A percentile compares a stretch with the other conserved stretches of the same genome.
Evolutionary conservation across 2,888 invertebrate genomes (phyloP).

Genomic region (Nowickia ferox): DNA sequence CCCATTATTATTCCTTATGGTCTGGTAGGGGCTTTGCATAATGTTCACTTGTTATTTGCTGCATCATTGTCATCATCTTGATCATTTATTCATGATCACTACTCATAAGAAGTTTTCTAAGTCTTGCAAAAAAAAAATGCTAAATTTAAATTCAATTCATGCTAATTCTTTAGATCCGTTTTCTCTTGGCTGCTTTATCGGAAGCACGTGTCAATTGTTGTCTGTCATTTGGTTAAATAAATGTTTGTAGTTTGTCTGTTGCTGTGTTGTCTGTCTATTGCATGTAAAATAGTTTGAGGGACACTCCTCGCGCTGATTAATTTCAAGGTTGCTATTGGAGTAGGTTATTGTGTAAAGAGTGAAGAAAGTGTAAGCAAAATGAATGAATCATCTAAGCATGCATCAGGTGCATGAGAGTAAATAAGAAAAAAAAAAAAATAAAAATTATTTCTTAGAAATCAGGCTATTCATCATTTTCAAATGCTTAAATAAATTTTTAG

Average conservation of each 20-base stretch:
- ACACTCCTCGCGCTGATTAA: background rate
- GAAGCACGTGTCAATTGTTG: conserved; percentile 81
- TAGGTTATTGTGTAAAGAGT: conserved; percentile 67
- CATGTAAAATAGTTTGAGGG: background rate
- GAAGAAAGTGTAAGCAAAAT: background rate
- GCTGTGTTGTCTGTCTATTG: conserved; percentile 18
- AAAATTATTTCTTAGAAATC: no score
- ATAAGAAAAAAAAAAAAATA: background rate
- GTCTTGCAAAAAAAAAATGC: no score
- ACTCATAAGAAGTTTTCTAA: conserved; percentile 28
- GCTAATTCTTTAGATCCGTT: conserved; percentile 57
- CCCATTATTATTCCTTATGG: conserved; percentile 23
- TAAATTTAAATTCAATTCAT: conserved; percentile 62
- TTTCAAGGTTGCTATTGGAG: conserved; percentile 52
- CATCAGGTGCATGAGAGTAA: background rate
- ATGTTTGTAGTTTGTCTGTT: conserved; percentile 46
- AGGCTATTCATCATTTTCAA: no score
- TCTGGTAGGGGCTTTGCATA: background rate
- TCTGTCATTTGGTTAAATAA: conserved; percentile 44
- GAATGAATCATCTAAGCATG: background rate
- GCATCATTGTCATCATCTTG: conserved; percentile 46
- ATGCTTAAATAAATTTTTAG: no score
- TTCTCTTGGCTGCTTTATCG: conserved; percentile 74
- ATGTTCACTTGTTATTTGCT: conserved; percentile 59
- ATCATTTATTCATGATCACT: conserved; percentile 62